These are phyloP conservation scores for Metopia argyrocephala DNA, from an alignment of 2,888 invertebrate species.

Conservation along the genomic window DNA sequence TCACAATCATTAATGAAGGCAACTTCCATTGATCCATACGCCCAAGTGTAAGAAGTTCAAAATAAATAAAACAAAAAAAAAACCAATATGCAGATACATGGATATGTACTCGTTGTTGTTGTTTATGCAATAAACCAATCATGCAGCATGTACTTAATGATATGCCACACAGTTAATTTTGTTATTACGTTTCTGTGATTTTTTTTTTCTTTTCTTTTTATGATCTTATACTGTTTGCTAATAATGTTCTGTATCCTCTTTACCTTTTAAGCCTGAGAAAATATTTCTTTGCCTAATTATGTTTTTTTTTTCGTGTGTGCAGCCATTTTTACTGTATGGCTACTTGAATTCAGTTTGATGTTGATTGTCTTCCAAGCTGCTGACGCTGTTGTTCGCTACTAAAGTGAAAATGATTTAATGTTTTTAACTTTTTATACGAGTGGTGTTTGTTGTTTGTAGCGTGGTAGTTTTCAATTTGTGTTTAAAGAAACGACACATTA, in stretches of 20 bases:
- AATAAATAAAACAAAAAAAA: conserved; percentile 6
- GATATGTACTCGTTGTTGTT: too few species aligned
- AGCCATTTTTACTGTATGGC: not conserved
- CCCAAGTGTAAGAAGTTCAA: conserved; percentile 51
- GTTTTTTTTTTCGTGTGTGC: conserved; percentile 14
- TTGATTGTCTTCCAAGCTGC: conserved; percentile 28
- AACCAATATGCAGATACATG: not conserved
- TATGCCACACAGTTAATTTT: conserved; percentile 58
- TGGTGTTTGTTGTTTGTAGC: not conserved
- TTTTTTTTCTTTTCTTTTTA: conserved; percentile 21
- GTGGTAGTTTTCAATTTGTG: not conserved
- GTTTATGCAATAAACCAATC: conserved; percentile 30
- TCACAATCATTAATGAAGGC: not conserved
- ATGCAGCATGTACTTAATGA: conserved; percentile 63
- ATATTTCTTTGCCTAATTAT: conserved; percentile 51
- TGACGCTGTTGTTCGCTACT: conserved; percentile 45
- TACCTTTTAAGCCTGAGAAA: conserved; percentile 59
- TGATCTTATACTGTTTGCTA: not conserved
- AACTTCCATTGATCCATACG: not conserved
- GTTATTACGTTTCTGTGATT: conserved; percentile 11
- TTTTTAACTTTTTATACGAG: conserved; percentile 55
- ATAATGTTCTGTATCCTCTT: conserved; percentile 40
- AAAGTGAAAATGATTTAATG: conserved; percentile 62
- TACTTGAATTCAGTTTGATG: conserved; percentile 51
- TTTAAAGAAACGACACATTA: conserved; percentile 60